A percentile compares a stretch with the other conserved stretches of the same genome.
Conservation (phyloP, 2,113 vertebrate genomes). For the Petroica traversi region DNA sequence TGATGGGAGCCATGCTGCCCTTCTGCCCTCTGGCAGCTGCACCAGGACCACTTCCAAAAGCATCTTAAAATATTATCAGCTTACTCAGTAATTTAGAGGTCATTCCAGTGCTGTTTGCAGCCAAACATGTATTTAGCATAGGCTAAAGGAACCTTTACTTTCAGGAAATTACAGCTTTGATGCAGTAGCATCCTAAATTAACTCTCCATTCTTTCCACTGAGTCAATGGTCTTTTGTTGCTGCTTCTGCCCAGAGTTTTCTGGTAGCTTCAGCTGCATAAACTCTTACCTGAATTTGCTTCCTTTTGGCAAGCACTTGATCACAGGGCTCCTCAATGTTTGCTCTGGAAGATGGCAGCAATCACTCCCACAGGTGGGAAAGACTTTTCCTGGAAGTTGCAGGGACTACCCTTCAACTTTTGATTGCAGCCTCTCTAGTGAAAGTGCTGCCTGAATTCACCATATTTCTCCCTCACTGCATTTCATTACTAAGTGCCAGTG, state of each 20-base stretch:
- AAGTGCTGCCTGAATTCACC: not conserved
- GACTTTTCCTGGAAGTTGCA: not conserved
- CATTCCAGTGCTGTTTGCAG: not conserved
- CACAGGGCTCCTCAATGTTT: not conserved
- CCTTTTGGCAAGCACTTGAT: not conserved
- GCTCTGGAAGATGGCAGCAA: not conserved
- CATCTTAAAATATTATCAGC: not conserved
- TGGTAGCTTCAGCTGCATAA: not conserved
- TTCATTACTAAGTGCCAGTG: not conserved
- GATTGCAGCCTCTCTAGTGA: not conserved
- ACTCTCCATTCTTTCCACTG: not conserved
- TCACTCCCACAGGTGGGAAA: not conserved
- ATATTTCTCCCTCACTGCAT: not conserved
- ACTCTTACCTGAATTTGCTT: not conserved
- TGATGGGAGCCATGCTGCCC: not conserved
- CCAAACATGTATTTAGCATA: not conserved
- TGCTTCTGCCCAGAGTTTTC: not conserved
- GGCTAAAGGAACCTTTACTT: not conserved
- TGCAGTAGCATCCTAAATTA: not conserved
- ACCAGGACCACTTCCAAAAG: not conserved
- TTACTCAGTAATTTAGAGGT: not conserved
- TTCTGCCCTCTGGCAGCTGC: not conserved
- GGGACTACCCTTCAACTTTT: not conserved
- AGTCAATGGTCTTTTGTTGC: not conserved
- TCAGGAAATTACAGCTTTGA: not conserved